A percentile compares a stretch with the other conserved stretches of the same genome.
These are phyloP conservation scores for Amiota minor DNA, from an alignment of 2,888 invertebrate genomes.

Conservation along the genomic window DNA sequence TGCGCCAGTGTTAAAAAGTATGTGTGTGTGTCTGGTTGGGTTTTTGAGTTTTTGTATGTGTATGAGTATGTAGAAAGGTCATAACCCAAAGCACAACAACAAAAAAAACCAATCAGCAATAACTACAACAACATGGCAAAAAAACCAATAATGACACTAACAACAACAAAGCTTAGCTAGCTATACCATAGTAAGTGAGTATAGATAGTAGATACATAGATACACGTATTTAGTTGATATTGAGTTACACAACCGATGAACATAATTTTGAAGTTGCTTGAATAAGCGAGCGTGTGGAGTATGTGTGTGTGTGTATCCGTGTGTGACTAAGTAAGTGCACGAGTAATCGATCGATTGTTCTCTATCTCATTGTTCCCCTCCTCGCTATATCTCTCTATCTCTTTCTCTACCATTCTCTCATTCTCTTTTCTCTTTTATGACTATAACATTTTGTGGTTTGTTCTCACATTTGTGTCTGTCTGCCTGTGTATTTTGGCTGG, in stretches of 20 bases:
- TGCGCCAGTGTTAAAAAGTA: not conserved
- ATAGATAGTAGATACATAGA: not conserved
- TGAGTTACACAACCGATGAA: not conserved
- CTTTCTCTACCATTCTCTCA: too few species aligned
- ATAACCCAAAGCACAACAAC: constrained; percentile 16
- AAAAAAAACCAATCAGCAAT: constrained; percentile 11
- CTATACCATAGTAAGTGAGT: not conserved
- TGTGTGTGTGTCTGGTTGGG: not conserved
- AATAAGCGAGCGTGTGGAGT: too few species aligned
- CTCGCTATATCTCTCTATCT: too few species aligned
- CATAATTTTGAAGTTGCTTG: too few species aligned
- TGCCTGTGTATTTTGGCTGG: too few species aligned
- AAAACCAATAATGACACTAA: constrained; percentile 15
- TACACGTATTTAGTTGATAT: not conserved
- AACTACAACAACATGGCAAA: constrained; percentile 7
- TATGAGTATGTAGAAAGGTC: constrained; percentile 18
- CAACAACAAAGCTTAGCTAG: not conserved
- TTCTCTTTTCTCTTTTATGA: too few species aligned
- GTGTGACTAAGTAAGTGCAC: too few species aligned
- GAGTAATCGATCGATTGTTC: too few species aligned
- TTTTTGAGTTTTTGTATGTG: not conserved
- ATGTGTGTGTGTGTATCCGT: too few species aligned
- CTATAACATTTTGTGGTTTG: too few species aligned
- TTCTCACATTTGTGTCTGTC: too few species aligned
- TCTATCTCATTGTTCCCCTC: too few species aligned